phyloP scores from a whole-genome alignment of 2,797 vertebrate genomes.

The Oceanodroma leucorhoa region DNA sequence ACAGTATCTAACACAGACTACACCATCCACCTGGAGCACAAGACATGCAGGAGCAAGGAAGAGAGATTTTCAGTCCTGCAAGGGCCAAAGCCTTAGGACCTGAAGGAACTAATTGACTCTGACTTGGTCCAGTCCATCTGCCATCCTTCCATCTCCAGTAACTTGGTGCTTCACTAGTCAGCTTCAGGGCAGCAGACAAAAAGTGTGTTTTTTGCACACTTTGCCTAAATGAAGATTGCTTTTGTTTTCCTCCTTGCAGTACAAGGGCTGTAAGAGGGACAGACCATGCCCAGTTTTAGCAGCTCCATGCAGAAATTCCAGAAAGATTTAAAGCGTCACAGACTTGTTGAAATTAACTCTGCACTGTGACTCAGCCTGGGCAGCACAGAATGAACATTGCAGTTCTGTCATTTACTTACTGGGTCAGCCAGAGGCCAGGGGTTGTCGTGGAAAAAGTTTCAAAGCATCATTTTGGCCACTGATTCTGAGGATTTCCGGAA shows the following conservation, averaged over 20 bases:
- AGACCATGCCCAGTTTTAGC: background rate
- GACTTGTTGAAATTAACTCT: background rate
- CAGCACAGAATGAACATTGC: background rate
- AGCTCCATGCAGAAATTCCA: background rate
- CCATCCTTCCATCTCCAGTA: background rate
- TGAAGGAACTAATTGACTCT: background rate
- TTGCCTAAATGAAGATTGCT: background rate
- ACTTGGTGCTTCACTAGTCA: background rate
- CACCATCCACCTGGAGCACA: background rate
- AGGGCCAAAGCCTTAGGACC: background rate
- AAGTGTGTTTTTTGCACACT: background rate
- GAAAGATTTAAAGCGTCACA: background rate
- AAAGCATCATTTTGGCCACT: background rate
- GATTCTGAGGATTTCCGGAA: background rate
- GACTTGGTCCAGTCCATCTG: background rate
- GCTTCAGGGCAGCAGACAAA: background rate
- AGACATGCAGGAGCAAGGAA: background rate
- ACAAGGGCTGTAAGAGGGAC: background rate
- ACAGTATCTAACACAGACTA: background rate
- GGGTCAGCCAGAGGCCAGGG: background rate
- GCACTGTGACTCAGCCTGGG: background rate
- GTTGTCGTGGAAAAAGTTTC: background rate
- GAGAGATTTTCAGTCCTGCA: background rate
- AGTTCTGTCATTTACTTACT: background rate
- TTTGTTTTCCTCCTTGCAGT: background rate